phyloP scores from a whole-genome alignment of 2,113 vertebrate genomes.

The Oreocharis arfaki region DNA sequence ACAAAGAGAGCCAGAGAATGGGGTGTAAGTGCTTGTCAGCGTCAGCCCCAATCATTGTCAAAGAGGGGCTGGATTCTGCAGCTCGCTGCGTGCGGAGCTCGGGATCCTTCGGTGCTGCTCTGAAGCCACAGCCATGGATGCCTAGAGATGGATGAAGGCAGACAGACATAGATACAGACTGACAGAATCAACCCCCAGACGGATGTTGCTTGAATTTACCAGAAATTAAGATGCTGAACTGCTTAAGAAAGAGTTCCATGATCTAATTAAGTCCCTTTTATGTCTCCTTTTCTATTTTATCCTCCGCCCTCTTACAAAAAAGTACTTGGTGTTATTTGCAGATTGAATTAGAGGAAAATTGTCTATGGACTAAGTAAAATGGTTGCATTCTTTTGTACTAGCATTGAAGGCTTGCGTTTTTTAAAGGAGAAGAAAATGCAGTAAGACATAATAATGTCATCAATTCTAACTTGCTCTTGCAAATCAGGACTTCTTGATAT shows the following conservation, averaged over 20 bases:
- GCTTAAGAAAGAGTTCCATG: slow-evolving; percentile 34
- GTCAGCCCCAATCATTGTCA: slow-evolving; percentile 38
- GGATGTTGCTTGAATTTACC: slow-evolving; percentile 6
- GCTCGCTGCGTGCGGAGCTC: neutral
- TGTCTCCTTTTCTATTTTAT: neutral
- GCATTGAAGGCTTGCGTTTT: slow-evolving; percentile 23
- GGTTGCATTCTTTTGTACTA: neutral
- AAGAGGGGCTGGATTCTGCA: neutral
- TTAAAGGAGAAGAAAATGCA: slow-evolving; percentile 56
- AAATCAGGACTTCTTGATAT: slow-evolving; percentile 69
- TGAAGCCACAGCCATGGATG: neutral
- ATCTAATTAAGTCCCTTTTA: slow-evolving; percentile 38
- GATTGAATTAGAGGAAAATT: slow-evolving; percentile 20
- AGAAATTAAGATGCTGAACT: slow-evolving; percentile 43
- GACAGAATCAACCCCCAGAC: slow-evolving; percentile 41
- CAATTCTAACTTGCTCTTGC: slow-evolving; percentile 66
- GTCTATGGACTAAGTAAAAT: neutral
- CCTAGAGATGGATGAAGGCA: slow-evolving; percentile 46
- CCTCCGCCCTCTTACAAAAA: neutral
- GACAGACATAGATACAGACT: slow-evolving; percentile 40
- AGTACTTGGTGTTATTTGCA: neutral
- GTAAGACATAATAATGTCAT: slow-evolving; percentile 59
- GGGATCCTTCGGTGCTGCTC: neutral
- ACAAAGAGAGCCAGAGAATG: neutral
- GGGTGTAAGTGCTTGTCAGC: slow-evolving; percentile 26